phyloP scores from a whole-genome alignment of 2,797 vertebrate species.

The Megaceryle alcyon region DNA sequence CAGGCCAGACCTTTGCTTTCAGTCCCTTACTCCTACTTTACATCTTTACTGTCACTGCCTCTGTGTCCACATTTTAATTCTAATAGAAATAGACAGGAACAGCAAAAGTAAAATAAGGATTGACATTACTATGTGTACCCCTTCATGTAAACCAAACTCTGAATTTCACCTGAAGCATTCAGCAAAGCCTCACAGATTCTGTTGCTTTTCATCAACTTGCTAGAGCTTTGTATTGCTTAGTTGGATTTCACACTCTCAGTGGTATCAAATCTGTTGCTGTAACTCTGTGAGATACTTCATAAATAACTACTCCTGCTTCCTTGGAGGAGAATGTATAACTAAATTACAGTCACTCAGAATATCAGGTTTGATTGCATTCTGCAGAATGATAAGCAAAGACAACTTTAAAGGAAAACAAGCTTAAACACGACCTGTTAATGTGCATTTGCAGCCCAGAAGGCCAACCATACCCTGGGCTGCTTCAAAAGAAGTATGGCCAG shows the following conservation, averaged over 20 bases:
- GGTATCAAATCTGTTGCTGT: neutral
- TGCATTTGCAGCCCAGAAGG: neutral
- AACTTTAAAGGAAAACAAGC: neutral
- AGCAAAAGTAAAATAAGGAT: neutral
- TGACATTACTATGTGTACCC: neutral
- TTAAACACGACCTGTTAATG: neutral
- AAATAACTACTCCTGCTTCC: neutral
- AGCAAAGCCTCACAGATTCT: neutral
- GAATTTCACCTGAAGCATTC: neutral
- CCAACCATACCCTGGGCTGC: neutral
- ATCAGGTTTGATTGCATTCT: neutral
- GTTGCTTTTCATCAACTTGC: neutral
- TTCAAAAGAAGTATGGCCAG: neutral
- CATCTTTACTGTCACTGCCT: neutral
- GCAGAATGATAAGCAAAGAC: neutral
- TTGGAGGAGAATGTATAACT: neutral
- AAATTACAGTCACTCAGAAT: neutral
- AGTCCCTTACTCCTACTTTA: neutral
- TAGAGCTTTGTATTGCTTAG: neutral
- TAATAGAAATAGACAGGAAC: neutral
- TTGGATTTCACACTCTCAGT: neutral
- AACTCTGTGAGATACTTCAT: neutral
- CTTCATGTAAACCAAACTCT: neutral
- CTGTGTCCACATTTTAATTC: neutral
- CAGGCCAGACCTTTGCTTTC: neutral